Conservation (phyloP, 2,113 vertebrate species). For the Paracanthobrama guichenoti region DNA sequence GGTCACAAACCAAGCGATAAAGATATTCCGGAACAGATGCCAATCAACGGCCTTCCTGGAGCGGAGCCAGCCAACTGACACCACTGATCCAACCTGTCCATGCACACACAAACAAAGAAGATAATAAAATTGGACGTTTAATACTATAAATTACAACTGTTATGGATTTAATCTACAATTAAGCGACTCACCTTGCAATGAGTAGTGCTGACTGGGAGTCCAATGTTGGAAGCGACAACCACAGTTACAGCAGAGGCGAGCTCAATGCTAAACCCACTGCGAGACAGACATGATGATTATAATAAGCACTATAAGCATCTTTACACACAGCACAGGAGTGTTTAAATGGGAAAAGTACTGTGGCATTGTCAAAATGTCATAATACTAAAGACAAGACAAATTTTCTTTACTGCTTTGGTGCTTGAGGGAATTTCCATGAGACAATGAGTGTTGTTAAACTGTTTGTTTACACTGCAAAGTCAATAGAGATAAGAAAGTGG, state of each 20-base stretch:
- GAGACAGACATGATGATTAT: slow-evolving; percentile 31
- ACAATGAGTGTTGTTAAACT: slow-evolving; percentile 4
- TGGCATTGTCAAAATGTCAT: not conserved
- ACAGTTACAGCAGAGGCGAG: slow-evolving; percentile 91
- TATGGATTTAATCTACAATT: not conserved
- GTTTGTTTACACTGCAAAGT: slow-evolving; percentile 32
- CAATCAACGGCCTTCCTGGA: slow-evolving; percentile 95
- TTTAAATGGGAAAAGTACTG: not conserved
- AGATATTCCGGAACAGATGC: slow-evolving; percentile 94
- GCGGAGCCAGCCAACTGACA: slow-evolving; percentile 93
- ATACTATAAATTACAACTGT: not conserved
- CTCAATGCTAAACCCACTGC: slow-evolving; percentile 96
- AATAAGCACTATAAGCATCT: slow-evolving; percentile 7
- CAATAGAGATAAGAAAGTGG: slow-evolving; percentile 34
- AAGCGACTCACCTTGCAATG: slow-evolving; percentile 88
- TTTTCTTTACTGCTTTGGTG: not conserved
- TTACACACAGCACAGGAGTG: not conserved
- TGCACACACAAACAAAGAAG: slow-evolving; percentile 16
- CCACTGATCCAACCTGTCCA: slow-evolving; percentile 90
- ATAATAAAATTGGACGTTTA: not conserved
- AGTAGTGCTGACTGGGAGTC: slow-evolving; percentile 95
- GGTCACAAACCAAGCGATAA: slow-evolving; percentile 96
- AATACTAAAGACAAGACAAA: slow-evolving; percentile 22
- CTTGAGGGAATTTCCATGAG: slow-evolving; percentile 7
- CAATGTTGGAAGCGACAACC: slow-evolving; percentile 90